These are phyloP conservation scores for Dufourea novaeangliae DNA, from an alignment of 1,140 invertebrate genomes.

Conservation along the genomic window DNA sequence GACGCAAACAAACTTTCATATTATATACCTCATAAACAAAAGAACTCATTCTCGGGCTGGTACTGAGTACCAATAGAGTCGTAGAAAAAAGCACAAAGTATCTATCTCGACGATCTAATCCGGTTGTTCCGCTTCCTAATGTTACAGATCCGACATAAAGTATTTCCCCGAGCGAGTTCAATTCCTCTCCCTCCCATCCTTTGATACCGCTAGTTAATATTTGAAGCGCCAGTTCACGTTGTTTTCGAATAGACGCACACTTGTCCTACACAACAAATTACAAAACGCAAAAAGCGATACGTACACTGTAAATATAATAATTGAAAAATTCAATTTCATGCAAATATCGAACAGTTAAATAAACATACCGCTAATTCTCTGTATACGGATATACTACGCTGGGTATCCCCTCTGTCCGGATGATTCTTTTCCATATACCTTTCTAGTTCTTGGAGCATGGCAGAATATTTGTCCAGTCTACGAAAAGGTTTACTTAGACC, in stretches of 20 bases:
- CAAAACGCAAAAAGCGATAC: no score
- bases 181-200: constrained; percentile 96
- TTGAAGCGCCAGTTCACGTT: constrained; percentile 97
- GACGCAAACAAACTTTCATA: neutral
- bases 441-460: constrained; percentile 96
- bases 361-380: constrained; percentile 93
- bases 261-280: constrained; percentile 89
- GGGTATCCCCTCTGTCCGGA: constrained; percentile 97
- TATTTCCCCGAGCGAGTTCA: constrained; percentile 88
- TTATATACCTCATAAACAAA: constrained; percentile 96
- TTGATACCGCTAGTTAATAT: constrained; percentile 95
- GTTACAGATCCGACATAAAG: constrained; percentile 92
- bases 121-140: constrained; percentile 90
- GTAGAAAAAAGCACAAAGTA: constrained; percentile 96
- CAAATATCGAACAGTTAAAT: constrained; percentile 37
- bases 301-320: no score
- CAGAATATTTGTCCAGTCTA: constrained; percentile 96
- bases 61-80: constrained; percentile 93
- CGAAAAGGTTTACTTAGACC: constrained; percentile 97
- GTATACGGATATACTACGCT: constrained; percentile 95
- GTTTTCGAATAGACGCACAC: constrained; percentile 92
- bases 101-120: constrained; percentile 90
- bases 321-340: neutral
- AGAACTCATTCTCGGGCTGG: constrained; percentile 95
- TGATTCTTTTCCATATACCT: constrained; percentile 97